Conservation (phyloP, 2,888 invertebrate genomes). For the Drosophila cracens region DNA sequence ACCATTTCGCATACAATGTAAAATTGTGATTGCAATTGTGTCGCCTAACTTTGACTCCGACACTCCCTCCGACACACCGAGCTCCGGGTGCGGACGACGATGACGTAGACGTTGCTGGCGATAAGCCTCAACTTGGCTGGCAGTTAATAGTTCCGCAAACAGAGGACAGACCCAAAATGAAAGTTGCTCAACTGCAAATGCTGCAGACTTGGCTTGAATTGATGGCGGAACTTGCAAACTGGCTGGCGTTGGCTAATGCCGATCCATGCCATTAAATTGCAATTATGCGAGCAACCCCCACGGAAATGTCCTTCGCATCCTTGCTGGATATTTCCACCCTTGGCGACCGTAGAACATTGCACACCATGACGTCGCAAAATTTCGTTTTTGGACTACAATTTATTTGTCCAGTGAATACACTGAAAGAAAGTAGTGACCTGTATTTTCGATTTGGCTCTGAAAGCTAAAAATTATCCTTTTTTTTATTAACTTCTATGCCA, state of each 20-base stretch:
- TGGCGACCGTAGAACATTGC: conserved; percentile 53
- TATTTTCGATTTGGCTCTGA: not conserved
- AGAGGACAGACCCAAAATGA: conserved; percentile 48
- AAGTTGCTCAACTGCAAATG: conserved; percentile 63
- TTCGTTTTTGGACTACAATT: conserved; percentile 55
- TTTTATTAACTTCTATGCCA: not conserved
- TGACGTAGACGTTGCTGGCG: conserved; percentile 45
- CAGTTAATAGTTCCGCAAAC: conserved; percentile 69
- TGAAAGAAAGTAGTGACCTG: not conserved
- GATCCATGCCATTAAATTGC: conserved; percentile 69
- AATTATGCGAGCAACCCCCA: conserved; percentile 71
- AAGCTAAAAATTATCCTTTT: not conserved
- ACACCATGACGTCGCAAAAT: conserved; percentile 62
- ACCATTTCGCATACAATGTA: conserved; percentile 28
- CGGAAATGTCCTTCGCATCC: conserved; percentile 18
- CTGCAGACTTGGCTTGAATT: conserved; percentile 44
- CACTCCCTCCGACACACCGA: conserved; percentile 2
- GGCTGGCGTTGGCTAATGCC: conserved; percentile 33
- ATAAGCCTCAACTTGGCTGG: conserved; percentile 46
- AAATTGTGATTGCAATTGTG: conserved; percentile 31
- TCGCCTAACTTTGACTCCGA: conserved; percentile 30
- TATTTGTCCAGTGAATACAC: conserved; percentile 40
- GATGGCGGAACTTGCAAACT: conserved; percentile 56
- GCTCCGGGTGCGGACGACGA: conserved; percentile 17
- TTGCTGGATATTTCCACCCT: conserved; percentile 53